Base-by-base conservation (phyloP, 1,140 invertebrate genomes). In the Parapsyche elsis region DNA sequence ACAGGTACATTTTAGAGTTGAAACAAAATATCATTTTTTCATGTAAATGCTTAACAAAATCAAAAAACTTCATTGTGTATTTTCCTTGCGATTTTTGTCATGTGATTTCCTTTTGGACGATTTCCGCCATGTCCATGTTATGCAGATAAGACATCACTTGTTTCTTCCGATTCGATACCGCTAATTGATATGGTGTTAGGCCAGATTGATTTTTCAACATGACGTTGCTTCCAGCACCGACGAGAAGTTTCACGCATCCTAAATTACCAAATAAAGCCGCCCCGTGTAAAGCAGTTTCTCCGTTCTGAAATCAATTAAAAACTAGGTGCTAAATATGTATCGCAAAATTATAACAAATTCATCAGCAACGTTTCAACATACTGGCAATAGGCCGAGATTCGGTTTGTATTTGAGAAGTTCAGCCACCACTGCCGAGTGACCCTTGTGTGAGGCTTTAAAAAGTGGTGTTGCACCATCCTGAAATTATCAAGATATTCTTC, bases 371-470 rank as follows among this genome's bases (percentile, higher is more conserved):
- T 24, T 12, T 5, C 57, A 24, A 24, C 73, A 16, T 90, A 97
- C 95, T 82, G 95, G 94, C 84, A 98, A 88, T 70, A 97, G 84
- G 64, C 92, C 94, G 14, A 97, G 87, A 83, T 92, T 93, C 12
- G 96, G 95, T 82, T 93, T 93, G 85, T 95, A 93, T 85, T 94
- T 95, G 7, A 98, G 90, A 75, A 98, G 88, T 87, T 96, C 95
- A 0, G 92, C 91, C 0, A 97, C 93, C n/a, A 98, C 95, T 46
- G 94, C 93, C 4, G 93, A 88, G 85, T 97, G 96, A 0, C 97
- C 97, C 89, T 98, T 98, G 87, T 98, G 96, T 23, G 95, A 92
- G 0, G 97, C 96, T 88, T 98, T 98, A 86, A 97, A 98, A 24
- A 98, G 88, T 4, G 96, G 93, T 0, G 96, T 97, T 21, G 95